These are phyloP conservation scores for Tetragonisca angustula DNA, from an alignment of 2,888 invertebrate genomes.

Conservation along the genomic window DNA sequence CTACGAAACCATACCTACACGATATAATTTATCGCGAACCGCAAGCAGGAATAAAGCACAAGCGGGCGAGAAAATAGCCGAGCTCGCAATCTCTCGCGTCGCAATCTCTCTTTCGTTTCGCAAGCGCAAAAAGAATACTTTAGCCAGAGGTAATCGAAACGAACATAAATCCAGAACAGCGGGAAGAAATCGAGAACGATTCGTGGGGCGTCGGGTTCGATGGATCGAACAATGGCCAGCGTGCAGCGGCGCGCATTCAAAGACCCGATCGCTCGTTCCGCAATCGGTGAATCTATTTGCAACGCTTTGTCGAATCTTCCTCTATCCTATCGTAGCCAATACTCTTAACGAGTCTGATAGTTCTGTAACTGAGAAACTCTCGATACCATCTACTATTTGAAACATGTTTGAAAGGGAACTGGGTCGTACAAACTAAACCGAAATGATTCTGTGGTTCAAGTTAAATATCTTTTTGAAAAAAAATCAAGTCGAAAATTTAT, in stretches of 20 bases:
- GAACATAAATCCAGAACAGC: conserved; percentile 57
- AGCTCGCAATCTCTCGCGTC: conserved; percentile 19
- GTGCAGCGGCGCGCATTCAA: conserved; percentile 55
- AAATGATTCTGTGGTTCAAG: no score
- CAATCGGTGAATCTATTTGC: conserved; percentile 58
- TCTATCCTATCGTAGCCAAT: conserved; percentile 19
- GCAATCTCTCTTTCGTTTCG: conserved; percentile 21
- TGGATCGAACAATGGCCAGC: conserved; percentile 53
- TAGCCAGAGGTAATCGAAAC: conserved; percentile 40
- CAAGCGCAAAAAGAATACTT: conserved; percentile 4
- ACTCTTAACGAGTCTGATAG: conserved; percentile 32
- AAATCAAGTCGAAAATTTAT: no score
- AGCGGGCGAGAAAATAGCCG: conserved; percentile 11
- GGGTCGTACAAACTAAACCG: neutral
- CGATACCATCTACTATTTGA: conserved; percentile 6
- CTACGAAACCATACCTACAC: neutral
- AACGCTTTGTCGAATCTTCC: conserved; percentile 29
- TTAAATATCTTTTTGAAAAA: no score
- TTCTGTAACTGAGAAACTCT: neutral
- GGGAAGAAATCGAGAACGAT: conserved; percentile 50
- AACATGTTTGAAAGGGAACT: neutral
- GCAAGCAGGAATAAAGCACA: neutral
- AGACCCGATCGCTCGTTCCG: conserved; percentile 53
- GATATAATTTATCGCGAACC: neutral
- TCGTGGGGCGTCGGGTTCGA: conserved; percentile 49